Evolutionary conservation across 2,888 invertebrate genomes (phyloP).

Genomic region (Ormyrus pomaceus): DNA sequence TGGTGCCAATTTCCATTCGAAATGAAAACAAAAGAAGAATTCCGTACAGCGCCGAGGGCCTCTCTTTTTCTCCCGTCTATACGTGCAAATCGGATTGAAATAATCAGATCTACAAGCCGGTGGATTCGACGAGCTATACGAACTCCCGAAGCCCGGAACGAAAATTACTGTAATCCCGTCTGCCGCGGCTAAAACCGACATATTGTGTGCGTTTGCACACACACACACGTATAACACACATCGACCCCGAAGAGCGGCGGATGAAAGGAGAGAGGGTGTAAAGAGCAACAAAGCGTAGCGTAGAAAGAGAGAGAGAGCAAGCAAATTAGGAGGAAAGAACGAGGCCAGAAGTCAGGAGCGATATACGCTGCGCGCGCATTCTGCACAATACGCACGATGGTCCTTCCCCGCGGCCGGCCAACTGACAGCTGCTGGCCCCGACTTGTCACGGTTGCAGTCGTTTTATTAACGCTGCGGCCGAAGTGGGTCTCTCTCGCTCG

Average conservation of each 20-base stretch:
- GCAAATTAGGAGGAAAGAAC: not conserved
- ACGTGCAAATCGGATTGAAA: constrained; percentile 25
- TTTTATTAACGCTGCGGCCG: not conserved
- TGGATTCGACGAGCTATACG: constrained; percentile 11
- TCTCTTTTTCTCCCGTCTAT: not conserved
- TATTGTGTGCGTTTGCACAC: too few species aligned
- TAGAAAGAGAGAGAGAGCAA: not conserved
- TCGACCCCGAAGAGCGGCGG: not conserved
- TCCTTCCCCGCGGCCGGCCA: not conserved
- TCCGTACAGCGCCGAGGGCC: not conserved
- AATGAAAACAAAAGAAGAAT: constrained; percentile 5
- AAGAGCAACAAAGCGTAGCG: too few species aligned
- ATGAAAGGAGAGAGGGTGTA: not conserved
- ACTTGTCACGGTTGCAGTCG: constrained; percentile 1
- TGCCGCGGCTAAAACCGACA: not conserved
- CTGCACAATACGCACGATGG: not conserved
- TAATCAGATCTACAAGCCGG: constrained; percentile 29
- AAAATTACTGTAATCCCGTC: constrained; percentile 30
- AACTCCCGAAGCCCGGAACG: constrained; percentile 17
- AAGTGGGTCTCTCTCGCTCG: not conserved
- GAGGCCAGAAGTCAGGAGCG: not conserved
- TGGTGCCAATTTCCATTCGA: constrained; percentile 4
- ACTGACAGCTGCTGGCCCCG: constrained; percentile 16
- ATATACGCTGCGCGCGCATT: not conserved
- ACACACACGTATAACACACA: too few species aligned